Evolutionary conservation across 2,888 invertebrate species (phyloP).

Genomic region (Crossocerus cetratus): DNA sequence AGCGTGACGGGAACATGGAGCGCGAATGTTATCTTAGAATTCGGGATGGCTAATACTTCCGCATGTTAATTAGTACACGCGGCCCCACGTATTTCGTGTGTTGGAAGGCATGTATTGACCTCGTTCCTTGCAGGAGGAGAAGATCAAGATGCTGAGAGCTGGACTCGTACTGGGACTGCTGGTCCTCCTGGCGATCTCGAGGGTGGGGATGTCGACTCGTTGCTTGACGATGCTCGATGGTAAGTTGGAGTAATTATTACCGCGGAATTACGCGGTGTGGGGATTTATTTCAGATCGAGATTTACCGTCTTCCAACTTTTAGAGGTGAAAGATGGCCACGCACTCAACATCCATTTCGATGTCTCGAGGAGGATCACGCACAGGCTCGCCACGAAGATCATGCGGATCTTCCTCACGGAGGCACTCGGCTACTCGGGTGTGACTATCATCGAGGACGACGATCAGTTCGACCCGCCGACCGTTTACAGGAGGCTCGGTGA

Average conservation of each 20-base stretch:
- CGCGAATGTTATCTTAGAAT: neutral
- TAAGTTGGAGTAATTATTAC: conserved; percentile 42
- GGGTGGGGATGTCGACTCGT: conserved; percentile 58
- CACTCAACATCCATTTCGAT: conserved; percentile 78
- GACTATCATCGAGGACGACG: conserved; percentile 74
- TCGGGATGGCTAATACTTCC: neutral
- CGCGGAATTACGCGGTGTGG: conserved; percentile 12
- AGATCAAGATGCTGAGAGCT: conserved; percentile 62
- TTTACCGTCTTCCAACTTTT: conserved; percentile 15
- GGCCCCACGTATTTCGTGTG: neutral
- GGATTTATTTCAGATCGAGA: neutral
- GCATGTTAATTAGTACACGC: neutral
- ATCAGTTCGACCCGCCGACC: conserved; percentile 73
- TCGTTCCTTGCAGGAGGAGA: conserved; percentile 51
- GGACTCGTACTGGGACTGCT: conserved; percentile 57
- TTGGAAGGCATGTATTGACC: too few species aligned
- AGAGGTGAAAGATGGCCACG: conserved; percentile 77
- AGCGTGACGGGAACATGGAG: too few species aligned
- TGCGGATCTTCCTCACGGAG: conserved; percentile 80
- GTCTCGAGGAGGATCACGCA: conserved; percentile 80
- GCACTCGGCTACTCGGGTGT: conserved; percentile 78
- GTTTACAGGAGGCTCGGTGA: conserved; percentile 73
- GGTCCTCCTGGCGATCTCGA: conserved; percentile 51
- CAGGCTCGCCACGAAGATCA: conserved; percentile 79
- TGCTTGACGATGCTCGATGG: conserved; percentile 68